Evolutionary conservation across 2,113 vertebrate species (phyloP).

Genomic region (Psilopogon haemacephalus): DNA sequence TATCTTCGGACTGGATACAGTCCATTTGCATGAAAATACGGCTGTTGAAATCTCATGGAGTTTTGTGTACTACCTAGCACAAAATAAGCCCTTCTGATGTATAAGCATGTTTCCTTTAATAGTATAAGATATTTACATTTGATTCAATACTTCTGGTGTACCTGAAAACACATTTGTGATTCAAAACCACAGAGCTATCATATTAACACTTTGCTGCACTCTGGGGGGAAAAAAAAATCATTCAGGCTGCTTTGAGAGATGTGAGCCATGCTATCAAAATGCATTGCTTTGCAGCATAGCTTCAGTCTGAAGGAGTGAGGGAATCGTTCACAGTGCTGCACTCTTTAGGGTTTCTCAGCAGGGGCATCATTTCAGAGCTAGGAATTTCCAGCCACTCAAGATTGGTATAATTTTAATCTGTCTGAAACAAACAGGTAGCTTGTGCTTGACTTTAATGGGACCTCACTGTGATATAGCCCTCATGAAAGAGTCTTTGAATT

Average conservation of each 20-base stretch:
- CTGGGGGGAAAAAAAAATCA: not conserved
- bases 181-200: not conserved
- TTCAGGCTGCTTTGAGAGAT: not conserved
- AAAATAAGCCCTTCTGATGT: not conserved
- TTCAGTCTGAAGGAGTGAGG: not conserved
- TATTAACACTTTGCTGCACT: conserved; percentile 30
- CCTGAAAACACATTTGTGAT: conserved; percentile 27
- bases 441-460: not conserved
- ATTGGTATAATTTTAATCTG: not conserved
- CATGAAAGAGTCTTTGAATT: not conserved
- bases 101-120: not conserved
- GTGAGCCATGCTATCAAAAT: not conserved
- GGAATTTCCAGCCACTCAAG: not conserved
- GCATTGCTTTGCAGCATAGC: not conserved
- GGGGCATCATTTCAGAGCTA: not conserved
- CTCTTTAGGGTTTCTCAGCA: not conserved
- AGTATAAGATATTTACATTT: conserved; percentile 37
- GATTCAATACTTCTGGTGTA: not conserved
- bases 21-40: conserved; percentile 61
- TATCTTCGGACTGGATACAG: conserved; percentile 47
- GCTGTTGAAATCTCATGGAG: not conserved
- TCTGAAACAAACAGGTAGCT: not conserved
- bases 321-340: not conserved
- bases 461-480: not conserved
- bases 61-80: not conserved